Percentiles rank a stretch among this genome's conserved stretches.
Evolutionary conservation across 2,888 invertebrate genomes (phyloP).

Genomic region (Brachyptera risi): DNA sequence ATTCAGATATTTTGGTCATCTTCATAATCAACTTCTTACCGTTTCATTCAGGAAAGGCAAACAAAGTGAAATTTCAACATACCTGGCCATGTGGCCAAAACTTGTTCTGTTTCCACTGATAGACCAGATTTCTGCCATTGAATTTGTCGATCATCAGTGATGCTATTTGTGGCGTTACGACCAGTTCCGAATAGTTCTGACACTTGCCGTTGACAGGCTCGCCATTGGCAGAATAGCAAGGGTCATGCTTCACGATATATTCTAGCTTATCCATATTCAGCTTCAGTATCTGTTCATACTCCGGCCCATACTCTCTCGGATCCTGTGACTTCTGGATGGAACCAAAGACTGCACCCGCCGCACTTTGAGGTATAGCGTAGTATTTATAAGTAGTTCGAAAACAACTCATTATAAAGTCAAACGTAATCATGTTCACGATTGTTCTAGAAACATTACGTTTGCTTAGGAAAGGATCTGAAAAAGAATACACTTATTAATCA

Average conservation of each 20-base stretch:
- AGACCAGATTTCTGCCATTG: conserved; percentile 36
- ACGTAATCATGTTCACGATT: conserved; percentile 44
- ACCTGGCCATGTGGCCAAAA: conserved; percentile 39
- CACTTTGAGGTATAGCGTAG: conserved; percentile 46
- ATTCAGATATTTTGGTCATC: no score
- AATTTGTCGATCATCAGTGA: conserved; percentile 31
- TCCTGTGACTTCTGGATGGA: conserved; percentile 9
- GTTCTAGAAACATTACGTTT: conserved; percentile 48
- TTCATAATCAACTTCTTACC: no score
- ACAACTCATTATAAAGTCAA: conserved; percentile 48
- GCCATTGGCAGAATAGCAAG: neutral
- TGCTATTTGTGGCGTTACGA: neutral
- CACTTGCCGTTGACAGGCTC: no score
- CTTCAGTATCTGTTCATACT: neutral
- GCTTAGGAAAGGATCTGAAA: conserved; percentile 47
- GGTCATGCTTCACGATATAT: neutral
- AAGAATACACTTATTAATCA: no score
- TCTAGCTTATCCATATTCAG: neutral
- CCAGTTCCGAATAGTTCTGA: neutral
- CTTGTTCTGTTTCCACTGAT: conserved; percentile 39
- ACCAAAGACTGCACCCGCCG: conserved; percentile 41
- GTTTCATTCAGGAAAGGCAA: no score
- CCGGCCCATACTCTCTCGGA: neutral
- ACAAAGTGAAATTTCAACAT: no score
- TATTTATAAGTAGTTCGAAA: conserved; percentile 47